Conservation (phyloP, 2,797 vertebrate genomes). For the Nasua narica region DNA sequence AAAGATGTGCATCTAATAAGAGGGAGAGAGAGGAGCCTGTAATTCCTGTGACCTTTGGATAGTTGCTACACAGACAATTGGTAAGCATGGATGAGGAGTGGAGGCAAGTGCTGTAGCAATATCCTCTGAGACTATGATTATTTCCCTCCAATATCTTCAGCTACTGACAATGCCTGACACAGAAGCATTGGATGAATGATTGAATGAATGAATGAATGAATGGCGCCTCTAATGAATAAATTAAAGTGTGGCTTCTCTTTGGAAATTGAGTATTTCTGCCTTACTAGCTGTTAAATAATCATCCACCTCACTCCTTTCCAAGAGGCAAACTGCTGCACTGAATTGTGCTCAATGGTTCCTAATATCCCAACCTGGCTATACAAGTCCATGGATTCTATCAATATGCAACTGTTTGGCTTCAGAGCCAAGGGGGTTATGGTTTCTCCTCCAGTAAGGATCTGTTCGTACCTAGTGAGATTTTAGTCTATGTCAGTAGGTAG, state of each 20-base stretch:
- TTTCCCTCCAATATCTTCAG: neutral
- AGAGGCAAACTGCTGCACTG: neutral
- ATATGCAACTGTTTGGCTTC: neutral
- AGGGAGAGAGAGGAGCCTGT: neutral
- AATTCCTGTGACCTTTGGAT: neutral
- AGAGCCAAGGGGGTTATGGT: neutral
- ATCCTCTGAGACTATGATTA: neutral
- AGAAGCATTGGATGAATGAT: neutral
- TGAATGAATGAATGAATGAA: neutral
- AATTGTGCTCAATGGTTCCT: neutral
- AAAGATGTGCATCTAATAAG: neutral
- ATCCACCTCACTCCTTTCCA: neutral
- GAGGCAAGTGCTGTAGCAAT: neutral
- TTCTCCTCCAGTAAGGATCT: neutral
- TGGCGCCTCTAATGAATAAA: neutral
- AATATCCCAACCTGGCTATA: neutral
- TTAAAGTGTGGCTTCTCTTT: neutral
- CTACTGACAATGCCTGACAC: neutral
- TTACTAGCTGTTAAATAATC: constrained; percentile 23
- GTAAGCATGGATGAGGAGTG: neutral
- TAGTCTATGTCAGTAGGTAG: neutral
- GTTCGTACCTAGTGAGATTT: neutral
- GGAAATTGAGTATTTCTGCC: neutral
- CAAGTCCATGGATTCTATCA: neutral
- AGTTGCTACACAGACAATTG: neutral